Base-by-base conservation (phyloP, 2,113 vertebrate genomes). In the Casuarius casuarius region DNA sequence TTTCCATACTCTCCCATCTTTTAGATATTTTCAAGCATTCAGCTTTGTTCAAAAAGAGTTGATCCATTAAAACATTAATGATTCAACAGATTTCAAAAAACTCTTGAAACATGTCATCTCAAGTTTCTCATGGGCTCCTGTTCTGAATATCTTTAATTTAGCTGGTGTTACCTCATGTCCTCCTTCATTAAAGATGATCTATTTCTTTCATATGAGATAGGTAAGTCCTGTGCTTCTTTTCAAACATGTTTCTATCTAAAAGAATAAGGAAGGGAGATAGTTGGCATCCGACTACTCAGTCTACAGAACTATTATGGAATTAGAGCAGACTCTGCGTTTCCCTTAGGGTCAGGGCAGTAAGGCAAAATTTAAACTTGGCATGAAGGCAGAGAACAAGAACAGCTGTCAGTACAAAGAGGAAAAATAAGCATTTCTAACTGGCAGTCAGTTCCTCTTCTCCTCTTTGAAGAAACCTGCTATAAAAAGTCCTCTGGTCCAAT, bases 341-440 rank as follows among this genome's bases (percentile, higher is more conserved):
- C 28, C 62, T 85, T 58, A 12, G 16, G 33, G 14, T 56, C 62
- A 79, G 10, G 38, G n/a, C 33, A 67, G 29, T 22, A 87, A 87
- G 16, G 28, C 10, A 94, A 90, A 93, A 92, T 56, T 61, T 85
- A 94, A 83, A 73, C 66, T 51, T 85, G 70, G 48, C 62, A 67
- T 79, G 58, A 61, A 93, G 82, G 71, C 70, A 91, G 21, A 28
- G 38, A 90, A 84, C 33, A 84, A 84, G 80, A 89, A 31, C 71
- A 83, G 48, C 38, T 94, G 82, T 92, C 78, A 76, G 58, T 72
- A 48, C 5, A 83, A 52, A 91, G 10, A 88, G 29, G 26, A 54
- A 25, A 89, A 94, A 76, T 73, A 83, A 68, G 10, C 28, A 42
- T 95, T 94, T 94, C 40, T 88, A 90, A 73, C 54, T 87, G n/a